Evolutionary conservation across 2,888 invertebrate genomes (phyloP), one percentile per base, ranked within the genome.

Genomic region (Hemistola chrysoprasaria): DNA sequence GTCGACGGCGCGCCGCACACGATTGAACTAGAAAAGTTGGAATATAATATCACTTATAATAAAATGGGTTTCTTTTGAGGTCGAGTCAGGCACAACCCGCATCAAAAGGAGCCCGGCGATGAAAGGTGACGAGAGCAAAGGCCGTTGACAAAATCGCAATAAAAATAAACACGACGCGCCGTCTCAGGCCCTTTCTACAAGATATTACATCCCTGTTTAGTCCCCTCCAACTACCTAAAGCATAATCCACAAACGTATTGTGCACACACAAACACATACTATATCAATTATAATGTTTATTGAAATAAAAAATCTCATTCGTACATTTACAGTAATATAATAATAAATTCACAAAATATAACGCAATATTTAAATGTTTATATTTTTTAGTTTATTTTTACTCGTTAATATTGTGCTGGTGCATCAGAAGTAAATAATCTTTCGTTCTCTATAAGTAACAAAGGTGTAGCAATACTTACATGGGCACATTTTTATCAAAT

Each of bases 211-310:
- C 85, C 85, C 84, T 85, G 84, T 77, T 78, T 79, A 70, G 74
- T 82, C 76, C 82, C 73, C 72, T 65, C 74, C 79, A 73, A 70
- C 71, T 73, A 74, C 60, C 59, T 71, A 71, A 80, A 83, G 79
- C 81, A 65, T 74, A 67, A 62, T 66, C 62, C 76, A 67, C 67
- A 67, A 61, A 59, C 51, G 71, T 67, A 74, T 84, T 85, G 84
- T 86, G 85, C 81, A 80, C 78, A 83, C 81, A 78, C 75, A 69
- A 76, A 82, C 77, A 71, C 75, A 75, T 71, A 72, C 63, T 68
- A 73, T 69, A 72, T 68, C 66, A 74, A 63, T 59, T 62, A 66
- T 46, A 41, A 65, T 65, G 59, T 60, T 59, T 53, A 64, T 54
- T 72, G 75, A 69, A 63, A 74, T 76, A 74, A 67, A 69, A 72